Evolutionary conservation across 2,888 invertebrate species (phyloP).

Genomic region (Brenthis daphne): DNA sequence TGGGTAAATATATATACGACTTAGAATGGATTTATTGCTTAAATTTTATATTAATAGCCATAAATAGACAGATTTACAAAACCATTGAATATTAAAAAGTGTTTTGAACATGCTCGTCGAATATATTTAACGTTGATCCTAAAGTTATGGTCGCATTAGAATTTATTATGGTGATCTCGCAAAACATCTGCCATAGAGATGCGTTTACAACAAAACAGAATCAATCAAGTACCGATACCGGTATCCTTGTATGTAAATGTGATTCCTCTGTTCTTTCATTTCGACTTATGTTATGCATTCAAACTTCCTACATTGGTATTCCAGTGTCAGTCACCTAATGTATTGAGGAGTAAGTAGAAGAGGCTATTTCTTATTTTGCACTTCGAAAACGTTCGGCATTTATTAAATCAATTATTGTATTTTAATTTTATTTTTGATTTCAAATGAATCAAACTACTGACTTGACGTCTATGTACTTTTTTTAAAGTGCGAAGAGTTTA

Average conservation of each 20-base stretch:
- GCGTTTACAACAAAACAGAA: conserved; percentile 36
- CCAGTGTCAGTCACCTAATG: conserved; percentile 27
- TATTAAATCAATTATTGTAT: too few species aligned
- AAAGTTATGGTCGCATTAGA: conserved; percentile 51
- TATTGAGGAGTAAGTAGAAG: conserved; percentile 16
- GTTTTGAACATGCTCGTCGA: conserved; percentile 43
- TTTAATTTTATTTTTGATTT: too few species aligned
- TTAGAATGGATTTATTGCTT: conserved; percentile 3
- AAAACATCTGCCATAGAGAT: conserved; percentile 56
- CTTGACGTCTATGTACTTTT: too few species aligned
- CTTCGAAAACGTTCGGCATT: too few species aligned
- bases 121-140: conserved; percentile 43
- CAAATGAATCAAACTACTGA: too few species aligned
- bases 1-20: not conserved
- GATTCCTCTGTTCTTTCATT: conserved; percentile 34
- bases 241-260: conserved; percentile 38
- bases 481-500: too few species aligned
- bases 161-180: conserved; percentile 52
- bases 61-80: conserved; percentile 25
- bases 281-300: conserved; percentile 33
- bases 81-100: conserved; percentile 27
- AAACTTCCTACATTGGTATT: conserved; percentile 37
- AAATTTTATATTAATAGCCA: conserved; percentile 10
- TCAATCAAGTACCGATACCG: conserved; percentile 37
- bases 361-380: not conserved